Conservation (phyloP, 2,113 vertebrate genomes). For the Catharus bicknelli region DNA sequence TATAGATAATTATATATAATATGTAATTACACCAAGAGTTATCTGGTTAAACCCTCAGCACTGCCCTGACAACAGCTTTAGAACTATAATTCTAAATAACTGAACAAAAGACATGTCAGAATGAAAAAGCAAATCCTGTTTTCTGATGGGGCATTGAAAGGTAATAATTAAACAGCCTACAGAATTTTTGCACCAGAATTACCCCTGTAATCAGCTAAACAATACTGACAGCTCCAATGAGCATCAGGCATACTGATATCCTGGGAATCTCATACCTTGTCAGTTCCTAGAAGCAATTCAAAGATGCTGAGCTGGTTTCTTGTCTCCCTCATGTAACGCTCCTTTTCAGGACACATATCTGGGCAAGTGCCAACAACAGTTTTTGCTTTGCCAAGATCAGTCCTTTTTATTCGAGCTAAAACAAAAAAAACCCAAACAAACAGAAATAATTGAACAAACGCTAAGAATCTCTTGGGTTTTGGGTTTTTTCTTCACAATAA, state of each 20-base stretch:
- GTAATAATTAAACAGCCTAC: neutral
- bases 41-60: no score
- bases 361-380: conserved; percentile 93
- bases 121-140: neutral
- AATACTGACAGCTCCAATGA: neutral
- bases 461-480: neutral
- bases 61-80: neutral
- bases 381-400: conserved; percentile 88
- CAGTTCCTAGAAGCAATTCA: conserved; percentile 86
- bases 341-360: conserved; percentile 98
- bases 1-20: neutral
- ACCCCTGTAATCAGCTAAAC: neutral
- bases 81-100: neutral
- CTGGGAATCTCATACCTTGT: conserved; percentile 80
- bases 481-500: neutral
- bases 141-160: neutral
- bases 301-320: conserved; percentile 92
- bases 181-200: neutral
- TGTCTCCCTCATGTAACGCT: conserved; percentile 96
- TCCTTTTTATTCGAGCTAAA: conserved; percentile 88
- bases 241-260: neutral
- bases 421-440: neutral
- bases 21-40: neutral
- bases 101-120: neutral
- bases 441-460: neutral